Evolutionary conservation across 1,140 invertebrate species (phyloP).

Genomic region (Latrodectus geometricus): DNA sequence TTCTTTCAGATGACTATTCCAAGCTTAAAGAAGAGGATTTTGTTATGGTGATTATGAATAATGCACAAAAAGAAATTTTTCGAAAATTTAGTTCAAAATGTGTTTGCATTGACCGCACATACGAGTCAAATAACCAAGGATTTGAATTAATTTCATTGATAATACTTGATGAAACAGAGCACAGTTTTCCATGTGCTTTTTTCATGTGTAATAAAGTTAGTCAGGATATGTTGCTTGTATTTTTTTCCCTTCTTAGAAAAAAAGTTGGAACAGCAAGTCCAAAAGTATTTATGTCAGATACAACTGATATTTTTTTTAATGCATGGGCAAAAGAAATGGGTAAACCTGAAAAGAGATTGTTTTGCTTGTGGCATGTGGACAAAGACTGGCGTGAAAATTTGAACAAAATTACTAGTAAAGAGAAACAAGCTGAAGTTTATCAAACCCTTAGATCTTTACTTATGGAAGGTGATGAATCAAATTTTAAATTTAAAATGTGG

Average conservation of each 20-base stretch:
- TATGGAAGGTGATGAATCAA: background rate
- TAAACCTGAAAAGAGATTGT: background rate
- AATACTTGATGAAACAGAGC: too few species aligned
- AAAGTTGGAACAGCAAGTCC: background rate
- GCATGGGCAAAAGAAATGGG: background rate
- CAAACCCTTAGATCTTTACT: background rate
- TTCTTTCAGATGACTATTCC: too few species aligned
- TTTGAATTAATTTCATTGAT: too few species aligned
- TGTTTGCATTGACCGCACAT: too few species aligned
- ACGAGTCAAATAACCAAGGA: too few species aligned
- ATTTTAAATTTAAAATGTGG: background rate
- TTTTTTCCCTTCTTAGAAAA: background rate
- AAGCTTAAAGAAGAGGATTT: too few species aligned
- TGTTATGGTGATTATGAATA: too few species aligned
- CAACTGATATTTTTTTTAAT: conserved; percentile 17
- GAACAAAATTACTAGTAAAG: background rate
- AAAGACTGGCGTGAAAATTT: conserved; percentile 25
- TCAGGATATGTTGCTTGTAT: too few species aligned
- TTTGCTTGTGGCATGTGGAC: conserved; percentile 23
- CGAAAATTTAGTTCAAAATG: too few species aligned
- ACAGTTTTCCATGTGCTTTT: too few species aligned
- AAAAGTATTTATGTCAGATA: conserved; percentile 44
- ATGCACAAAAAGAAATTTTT: too few species aligned
- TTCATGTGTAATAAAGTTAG: too few species aligned
- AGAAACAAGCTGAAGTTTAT: conserved; percentile 9